phyloP scores from a whole-genome alignment of 53 echinoderm and acorn worm genomes.

The Astropecten irregularis region DNA sequence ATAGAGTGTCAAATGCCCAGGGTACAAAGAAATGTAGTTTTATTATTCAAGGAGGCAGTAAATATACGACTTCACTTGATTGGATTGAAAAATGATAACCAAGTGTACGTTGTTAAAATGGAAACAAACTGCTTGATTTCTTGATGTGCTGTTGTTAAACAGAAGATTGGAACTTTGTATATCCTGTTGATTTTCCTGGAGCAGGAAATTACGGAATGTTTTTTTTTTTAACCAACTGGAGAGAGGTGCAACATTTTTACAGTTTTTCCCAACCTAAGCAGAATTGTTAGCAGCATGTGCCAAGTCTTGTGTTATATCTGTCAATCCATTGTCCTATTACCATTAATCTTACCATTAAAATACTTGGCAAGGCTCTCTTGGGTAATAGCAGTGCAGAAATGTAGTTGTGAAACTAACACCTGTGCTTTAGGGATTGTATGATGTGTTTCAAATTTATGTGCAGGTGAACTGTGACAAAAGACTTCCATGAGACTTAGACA shows the following conservation, averaged over 20 bases:
- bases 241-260: background rate
- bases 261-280: background rate
- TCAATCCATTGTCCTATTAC: background rate
- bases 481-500: too few species aligned
- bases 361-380: background rate
- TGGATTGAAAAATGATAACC: too few species aligned
- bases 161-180: too few species aligned
- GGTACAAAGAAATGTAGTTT: too few species aligned
- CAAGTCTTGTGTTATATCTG: background rate
- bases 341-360: background rate
- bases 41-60: too few species aligned
- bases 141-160: too few species aligned
- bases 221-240: background rate
- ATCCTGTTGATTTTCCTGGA: too few species aligned
- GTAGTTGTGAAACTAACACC: background rate
- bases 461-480: constrained; percentile 21
- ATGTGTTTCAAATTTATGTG: background rate
- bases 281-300: background rate
- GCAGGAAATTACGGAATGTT: too few species aligned
- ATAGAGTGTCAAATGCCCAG: too few species aligned
- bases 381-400: background rate
- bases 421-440: background rate
- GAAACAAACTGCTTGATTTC: too few species aligned
- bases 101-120: too few species aligned
- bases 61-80: too few species aligned